Evolutionary conservation across 2,888 invertebrate species (phyloP), one percentile per base, ranked within the genome.

Genomic region (Drosophila robusta): DNA sequence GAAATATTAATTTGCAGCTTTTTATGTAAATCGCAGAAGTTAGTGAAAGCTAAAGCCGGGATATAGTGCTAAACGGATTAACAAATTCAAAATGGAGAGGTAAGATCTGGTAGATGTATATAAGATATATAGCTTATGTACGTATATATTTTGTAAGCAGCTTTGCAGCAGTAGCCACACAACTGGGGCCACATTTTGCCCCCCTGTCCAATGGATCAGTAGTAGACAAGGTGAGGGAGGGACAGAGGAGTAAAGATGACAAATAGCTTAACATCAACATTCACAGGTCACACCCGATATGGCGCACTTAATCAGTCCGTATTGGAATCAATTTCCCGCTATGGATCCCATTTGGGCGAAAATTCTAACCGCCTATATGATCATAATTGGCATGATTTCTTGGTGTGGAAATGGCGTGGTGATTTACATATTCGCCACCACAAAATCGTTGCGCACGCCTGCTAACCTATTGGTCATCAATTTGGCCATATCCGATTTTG

Each of bases 391-490:
- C 52, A 92, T 80, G 45, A 89, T 92, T 62, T 90, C 92, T 52
- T 90, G 90, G 80, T 89, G 87, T 64, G 92, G 92, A 64, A 92
- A 92, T 80, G 91, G 92, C 65, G 88, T 90, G 51, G 92, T 92
- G 61, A 90, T 92, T 57, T 92, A 90, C 50, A 92, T 92, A 66
- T 92, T 92, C 62, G 87, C 91, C 70, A 91, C 92, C 47, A 92
- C 92, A 45, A 92, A 92, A 86, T 88, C 91, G 3, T 73, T 98
- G 64, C 95, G 97, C 84, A 97, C 98, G 38, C 98, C 98, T 47
- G 97, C 98, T 74, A 98, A 98, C 92, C 93, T 98, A 84, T 93
- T 98, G 80, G 96, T 98, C 66, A 95, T 98, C 68, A 98, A 98
- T 93, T 94, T 98, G 89, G 98, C 98, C 38, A 95, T 98, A 92